Conservation (phyloP, 1,140 invertebrate genomes). For the Antheraea pernyi region DNA sequence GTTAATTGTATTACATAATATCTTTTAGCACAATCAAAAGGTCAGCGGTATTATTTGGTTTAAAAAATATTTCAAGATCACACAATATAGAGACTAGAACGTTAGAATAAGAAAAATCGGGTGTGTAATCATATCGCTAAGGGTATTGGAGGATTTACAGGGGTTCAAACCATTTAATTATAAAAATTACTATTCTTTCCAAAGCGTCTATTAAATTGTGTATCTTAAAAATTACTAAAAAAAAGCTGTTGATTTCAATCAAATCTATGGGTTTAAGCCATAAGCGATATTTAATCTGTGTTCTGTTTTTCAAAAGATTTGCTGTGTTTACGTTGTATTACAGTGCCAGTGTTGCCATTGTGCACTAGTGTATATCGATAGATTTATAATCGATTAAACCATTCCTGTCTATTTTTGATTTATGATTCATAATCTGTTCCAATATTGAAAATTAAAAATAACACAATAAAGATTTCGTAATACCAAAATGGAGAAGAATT, state of each 20-base stretch:
- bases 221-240: not conserved
- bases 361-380: too few species aligned
- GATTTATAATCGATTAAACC: too few species aligned
- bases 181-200: not conserved
- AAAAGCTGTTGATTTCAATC: not conserved
- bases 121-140: not conserved
- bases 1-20: too few species aligned
- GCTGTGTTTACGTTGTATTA: not conserved
- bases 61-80: not conserved
- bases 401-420: too few species aligned
- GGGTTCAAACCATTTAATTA: not conserved
- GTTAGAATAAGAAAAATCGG: not conserved
- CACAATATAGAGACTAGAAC: not conserved
- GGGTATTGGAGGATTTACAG: not conserved
- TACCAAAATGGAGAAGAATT: too few species aligned
- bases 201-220: not conserved
- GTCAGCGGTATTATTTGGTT: too few species aligned
- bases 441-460: too few species aligned
- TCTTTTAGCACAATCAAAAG: too few species aligned
- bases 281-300: not conserved
- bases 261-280: not conserved
- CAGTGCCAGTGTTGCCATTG: not conserved
- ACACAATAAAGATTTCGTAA: too few species aligned
- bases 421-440: too few species aligned
- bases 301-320: not conserved